Evolutionary conservation across 2,888 invertebrate species (phyloP).

Genomic region (Pseudococcus longispinus): DNA sequence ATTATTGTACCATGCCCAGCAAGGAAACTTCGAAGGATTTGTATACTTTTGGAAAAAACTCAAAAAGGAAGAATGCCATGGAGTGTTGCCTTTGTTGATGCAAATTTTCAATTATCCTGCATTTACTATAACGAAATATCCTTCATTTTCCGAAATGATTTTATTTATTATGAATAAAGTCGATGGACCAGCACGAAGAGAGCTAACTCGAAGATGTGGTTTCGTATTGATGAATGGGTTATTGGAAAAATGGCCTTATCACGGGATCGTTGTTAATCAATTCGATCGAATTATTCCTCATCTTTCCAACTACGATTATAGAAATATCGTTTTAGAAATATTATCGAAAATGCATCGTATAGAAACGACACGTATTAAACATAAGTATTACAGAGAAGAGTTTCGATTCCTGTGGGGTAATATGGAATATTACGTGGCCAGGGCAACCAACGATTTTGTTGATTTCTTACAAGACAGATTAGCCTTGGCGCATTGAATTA

Average conservation of each 20-base stretch:
- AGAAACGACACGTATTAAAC: constrained; percentile 38
- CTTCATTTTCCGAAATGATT: constrained; percentile 41
- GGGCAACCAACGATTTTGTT: constrained; percentile 15
- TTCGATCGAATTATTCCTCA: constrained; percentile 48
- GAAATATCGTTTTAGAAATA: constrained; percentile 14
- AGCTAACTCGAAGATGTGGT: constrained; percentile 28
- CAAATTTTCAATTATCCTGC: constrained; percentile 33
- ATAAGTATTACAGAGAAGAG: constrained; percentile 49
- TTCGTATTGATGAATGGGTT: constrained; percentile 41
- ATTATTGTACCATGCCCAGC: constrained; percentile 4
- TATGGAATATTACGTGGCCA: constrained; percentile 48
- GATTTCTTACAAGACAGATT: constrained; percentile 32
- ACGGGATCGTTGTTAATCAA: constrained; percentile 38
- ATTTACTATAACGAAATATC: neutral
- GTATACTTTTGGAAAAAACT: constrained; percentile 36
- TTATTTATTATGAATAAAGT: constrained; percentile 41
- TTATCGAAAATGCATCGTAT: constrained; percentile 38
- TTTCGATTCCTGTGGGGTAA: constrained; percentile 46
- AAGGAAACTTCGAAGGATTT: constrained; percentile 43
- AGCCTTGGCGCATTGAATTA: constrained; percentile 27
- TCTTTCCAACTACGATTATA: constrained; percentile 15
- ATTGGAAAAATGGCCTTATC: constrained; percentile 50
- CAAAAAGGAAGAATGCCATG: neutral
- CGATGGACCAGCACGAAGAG: neutral
- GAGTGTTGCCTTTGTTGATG: constrained; percentile 18